These are phyloP conservation scores for Blastomussa wellsi DNA, from an alignment of 92 coral and sea anemone species.

Conservation along the genomic window DNA sequence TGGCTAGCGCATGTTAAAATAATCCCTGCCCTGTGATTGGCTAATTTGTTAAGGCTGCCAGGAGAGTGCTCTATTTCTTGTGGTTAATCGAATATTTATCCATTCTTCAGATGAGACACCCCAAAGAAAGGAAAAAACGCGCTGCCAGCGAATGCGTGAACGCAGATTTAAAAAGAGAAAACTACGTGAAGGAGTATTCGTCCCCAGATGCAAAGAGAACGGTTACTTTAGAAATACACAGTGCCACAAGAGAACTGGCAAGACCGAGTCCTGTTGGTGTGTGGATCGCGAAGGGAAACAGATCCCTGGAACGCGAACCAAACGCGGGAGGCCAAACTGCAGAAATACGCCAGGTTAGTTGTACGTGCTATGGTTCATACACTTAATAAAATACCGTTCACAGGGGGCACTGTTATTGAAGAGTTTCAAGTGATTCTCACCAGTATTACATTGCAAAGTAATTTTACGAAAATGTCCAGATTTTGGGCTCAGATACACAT, in stretches of 20 bases:
- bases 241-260: constrained; percentile 49
- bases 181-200: constrained; percentile 32
- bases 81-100: neutral
- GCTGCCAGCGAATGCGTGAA: constrained; percentile 64
- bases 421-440: no score
- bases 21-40: neutral
- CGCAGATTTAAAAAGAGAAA: constrained; percentile 47
- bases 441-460: no score
- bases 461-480: no score
- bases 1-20: neutral
- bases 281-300: constrained; percentile 72
- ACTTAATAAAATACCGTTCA: neutral
- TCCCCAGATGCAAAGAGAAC: constrained; percentile 80
- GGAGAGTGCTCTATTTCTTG: neutral
- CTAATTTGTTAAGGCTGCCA: neutral
- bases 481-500: no score
- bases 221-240: constrained; percentile 80
- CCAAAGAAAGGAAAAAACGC: constrained; percentile 16
- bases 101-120: neutral
- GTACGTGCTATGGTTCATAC: neutral
- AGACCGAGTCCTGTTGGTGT: constrained; percentile 81
- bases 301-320: constrained; percentile 68
- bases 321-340: constrained; percentile 64
- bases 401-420: neutral
- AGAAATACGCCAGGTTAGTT: constrained; percentile 52